These are phyloP conservation scores for Stomorhina lunata DNA, from an alignment of 2,888 invertebrate species.

Conservation along the genomic window DNA sequence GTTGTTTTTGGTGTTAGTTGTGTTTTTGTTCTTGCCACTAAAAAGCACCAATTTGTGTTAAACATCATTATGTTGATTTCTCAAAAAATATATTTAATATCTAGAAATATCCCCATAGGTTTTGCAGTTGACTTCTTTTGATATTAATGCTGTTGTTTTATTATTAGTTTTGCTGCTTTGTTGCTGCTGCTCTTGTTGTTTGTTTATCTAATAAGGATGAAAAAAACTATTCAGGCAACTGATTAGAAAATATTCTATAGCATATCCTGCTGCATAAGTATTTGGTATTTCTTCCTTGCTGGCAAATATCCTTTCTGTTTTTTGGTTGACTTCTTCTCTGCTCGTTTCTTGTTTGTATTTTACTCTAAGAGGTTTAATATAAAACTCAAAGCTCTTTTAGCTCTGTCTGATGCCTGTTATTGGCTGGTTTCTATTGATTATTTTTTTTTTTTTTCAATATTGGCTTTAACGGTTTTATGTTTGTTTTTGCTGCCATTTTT, in stretches of 20 bases:
- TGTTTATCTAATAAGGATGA: slow-evolving; percentile 22
- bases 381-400: slow-evolving; percentile 45
- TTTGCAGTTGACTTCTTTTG: slow-evolving; percentile 17
- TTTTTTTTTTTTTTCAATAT: too few relatives aligned
- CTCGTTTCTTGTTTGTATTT: neutral
- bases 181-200: neutral
- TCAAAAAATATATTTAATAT: slow-evolving; percentile 48
- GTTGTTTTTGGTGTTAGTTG: neutral
- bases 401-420: slow-evolving; percentile 26
- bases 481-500: slow-evolving; percentile 27
- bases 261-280: neutral
- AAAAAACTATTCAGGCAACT: slow-evolving; percentile 46
- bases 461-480: slow-evolving; percentile 29
- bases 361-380: slow-evolving; percentile 31
- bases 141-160: neutral
- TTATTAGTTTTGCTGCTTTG: neutral
- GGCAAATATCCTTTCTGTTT: neutral
- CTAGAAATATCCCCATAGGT: slow-evolving; percentile 31
- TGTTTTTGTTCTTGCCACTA: neutral
- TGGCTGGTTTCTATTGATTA: slow-evolving; percentile 39
- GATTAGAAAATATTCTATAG: slow-evolving; percentile 55
- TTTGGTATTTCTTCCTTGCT: neutral
- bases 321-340: neutral
- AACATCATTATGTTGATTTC: slow-evolving; percentile 57
- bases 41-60: slow-evolving; percentile 60